These are phyloP conservation scores for Stichodactyla helianthus DNA, from an alignment of 64 coral and sea anemone species.

Conservation along the genomic window DNA sequence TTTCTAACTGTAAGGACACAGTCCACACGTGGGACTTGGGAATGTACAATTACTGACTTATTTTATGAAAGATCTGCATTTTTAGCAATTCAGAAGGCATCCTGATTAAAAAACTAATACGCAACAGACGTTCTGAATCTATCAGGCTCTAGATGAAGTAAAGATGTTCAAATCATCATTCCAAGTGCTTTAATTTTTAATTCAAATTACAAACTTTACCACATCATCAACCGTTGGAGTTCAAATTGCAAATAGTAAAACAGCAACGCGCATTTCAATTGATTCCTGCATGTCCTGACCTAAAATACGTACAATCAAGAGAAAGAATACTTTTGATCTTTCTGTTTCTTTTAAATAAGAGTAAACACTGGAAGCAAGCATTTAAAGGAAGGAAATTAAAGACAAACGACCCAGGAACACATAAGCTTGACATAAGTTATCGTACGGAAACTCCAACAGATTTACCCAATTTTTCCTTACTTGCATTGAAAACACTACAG, in stretches of 20 bases:
- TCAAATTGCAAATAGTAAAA: neutral
- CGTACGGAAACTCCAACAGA: neutral
- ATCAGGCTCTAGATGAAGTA: neutral
- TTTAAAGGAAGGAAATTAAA: neutral
- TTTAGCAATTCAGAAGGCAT: neutral
- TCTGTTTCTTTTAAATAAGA: neutral
- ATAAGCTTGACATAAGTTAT: neutral
- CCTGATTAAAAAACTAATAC: neutral
- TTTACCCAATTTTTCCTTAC: neutral
- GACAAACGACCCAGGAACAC: neutral
- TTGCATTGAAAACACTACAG: neutral
- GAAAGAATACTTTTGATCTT: neutral
- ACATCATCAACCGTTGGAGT: conserved; percentile 5
- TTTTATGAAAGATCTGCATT: no score
- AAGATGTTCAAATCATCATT: neutral
- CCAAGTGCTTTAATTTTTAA: neutral
- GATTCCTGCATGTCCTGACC: neutral
- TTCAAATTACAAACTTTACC: neutral
- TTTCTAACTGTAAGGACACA: neutral
- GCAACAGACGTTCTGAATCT: neutral
- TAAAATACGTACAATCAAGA: neutral
- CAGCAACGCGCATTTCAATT: neutral
- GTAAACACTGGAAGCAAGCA: neutral
- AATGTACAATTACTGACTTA: neutral
- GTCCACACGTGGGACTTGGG: neutral